phyloP scores from a whole-genome alignment of 2,113 vertebrate species.

The Hassar affinis region DNA sequence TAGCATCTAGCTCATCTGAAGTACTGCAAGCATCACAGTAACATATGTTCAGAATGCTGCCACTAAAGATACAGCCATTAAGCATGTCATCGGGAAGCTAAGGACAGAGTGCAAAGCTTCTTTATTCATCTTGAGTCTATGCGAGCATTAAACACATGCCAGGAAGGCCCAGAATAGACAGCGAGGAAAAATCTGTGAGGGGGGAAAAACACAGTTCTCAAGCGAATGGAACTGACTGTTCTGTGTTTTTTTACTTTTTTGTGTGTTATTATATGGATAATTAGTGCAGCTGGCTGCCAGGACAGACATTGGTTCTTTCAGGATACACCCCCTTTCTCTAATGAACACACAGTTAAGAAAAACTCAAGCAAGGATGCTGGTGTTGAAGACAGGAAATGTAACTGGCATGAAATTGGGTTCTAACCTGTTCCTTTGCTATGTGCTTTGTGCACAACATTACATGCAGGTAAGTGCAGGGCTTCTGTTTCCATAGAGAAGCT shows the following conservation, averaged over 20 bases:
- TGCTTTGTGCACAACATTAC: background rate
- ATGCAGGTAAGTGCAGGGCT: background rate
- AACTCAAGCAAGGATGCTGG: background rate
- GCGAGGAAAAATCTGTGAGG: background rate
- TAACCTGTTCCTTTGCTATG: background rate
- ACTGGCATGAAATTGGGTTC: background rate
- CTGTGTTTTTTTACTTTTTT: background rate
- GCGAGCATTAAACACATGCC: slow-evolving; percentile 20
- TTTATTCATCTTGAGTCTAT: slow-evolving; percentile 72
- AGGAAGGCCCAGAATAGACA: slow-evolving; percentile 5
- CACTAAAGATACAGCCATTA: slow-evolving; percentile 62
- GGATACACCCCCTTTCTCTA: background rate
- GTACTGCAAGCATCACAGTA: slow-evolving; percentile 27
- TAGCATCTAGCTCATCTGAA: background rate
- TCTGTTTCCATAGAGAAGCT: background rate
- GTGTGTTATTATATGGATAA: background rate
- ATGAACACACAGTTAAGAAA: background rate
- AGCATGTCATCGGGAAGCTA: slow-evolving; percentile 63
- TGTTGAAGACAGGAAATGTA: background rate
- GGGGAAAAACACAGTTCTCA: background rate
- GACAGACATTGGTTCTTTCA: background rate
- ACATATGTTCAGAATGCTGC: slow-evolving; percentile 39
- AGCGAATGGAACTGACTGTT: background rate
- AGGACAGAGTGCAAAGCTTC: slow-evolving; percentile 84
- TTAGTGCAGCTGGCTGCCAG: slow-evolving; percentile 6